These are phyloP conservation scores for Nomada goodeniana DNA, from an alignment of 2,888 invertebrate genomes.

Conservation along the genomic window DNA sequence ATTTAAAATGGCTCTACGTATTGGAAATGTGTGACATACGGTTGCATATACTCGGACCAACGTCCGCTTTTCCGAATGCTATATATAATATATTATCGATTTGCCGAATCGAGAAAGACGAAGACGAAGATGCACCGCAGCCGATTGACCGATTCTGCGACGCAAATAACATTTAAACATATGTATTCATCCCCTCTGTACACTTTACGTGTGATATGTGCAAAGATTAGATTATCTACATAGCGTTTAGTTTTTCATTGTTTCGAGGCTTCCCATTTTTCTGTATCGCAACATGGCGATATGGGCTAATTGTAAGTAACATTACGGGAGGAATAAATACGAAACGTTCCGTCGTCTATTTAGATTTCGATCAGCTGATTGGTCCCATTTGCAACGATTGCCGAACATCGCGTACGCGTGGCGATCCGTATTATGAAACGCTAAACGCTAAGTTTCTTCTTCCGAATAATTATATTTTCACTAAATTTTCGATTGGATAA, in stretches of 20 bases:
- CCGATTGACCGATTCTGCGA: neutral
- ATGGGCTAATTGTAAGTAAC: neutral
- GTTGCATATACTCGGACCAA: slow-evolving; percentile 81
- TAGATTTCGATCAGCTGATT: slow-evolving; percentile 11
- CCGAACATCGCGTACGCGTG: neutral
- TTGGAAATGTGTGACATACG: slow-evolving; percentile 76
- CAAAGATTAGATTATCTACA: too few species aligned
- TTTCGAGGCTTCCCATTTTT: neutral
- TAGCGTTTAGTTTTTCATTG: neutral
- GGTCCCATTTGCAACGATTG: neutral
- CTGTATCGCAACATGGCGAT: too few species aligned
- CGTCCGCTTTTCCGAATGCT: slow-evolving; percentile 71
- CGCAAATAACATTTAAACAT: neutral
- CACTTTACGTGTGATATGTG: neutral
- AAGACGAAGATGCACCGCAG: slow-evolving; percentile 47
- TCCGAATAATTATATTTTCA: too few species aligned
- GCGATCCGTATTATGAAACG: too few species aligned
- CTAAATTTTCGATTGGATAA: neutral
- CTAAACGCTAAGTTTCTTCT: too few species aligned
- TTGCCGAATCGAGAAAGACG: slow-evolving; percentile 46
- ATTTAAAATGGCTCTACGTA: slow-evolving; percentile 77
- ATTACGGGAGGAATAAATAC: neutral
- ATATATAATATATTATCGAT: slow-evolving; percentile 80
- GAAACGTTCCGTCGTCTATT: neutral
- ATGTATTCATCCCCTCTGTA: too few species aligned